Evolutionary conservation across 2,888 invertebrate species (phyloP).

Genomic region (Watsonalla binaria): DNA sequence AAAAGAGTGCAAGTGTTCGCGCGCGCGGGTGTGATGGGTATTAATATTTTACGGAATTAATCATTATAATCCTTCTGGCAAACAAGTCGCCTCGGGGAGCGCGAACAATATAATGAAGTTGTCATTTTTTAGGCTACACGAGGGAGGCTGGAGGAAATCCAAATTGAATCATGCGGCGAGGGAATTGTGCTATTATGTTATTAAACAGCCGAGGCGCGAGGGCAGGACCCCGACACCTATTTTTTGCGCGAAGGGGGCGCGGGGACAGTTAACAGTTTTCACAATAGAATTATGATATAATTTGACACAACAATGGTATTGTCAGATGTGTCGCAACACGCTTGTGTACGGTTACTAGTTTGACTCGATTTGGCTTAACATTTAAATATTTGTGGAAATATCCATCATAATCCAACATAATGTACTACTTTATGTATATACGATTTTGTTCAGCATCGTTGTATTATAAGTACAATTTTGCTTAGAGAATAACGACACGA

Average conservation of each 20-base stretch:
- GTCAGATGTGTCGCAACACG: slow-evolving; percentile 12
- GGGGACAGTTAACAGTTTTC: slow-evolving; percentile 77
- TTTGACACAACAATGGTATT: slow-evolving; percentile 67
- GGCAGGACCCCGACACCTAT: slow-evolving; percentile 77
- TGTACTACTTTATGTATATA: no score
- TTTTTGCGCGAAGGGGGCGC: slow-evolving; percentile 70
- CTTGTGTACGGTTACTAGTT: slow-evolving; percentile 11
- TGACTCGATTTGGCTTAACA: slow-evolving; percentile 2
- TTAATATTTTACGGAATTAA: slow-evolving; percentile 78
- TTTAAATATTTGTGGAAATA: not conserved
- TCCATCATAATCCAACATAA: no score
- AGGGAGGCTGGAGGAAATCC: slow-evolving; percentile 80
- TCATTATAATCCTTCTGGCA: slow-evolving; percentile 77
- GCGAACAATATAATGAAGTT: slow-evolving; percentile 78
- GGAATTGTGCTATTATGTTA: slow-evolving; percentile 84
- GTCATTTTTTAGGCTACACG: slow-evolving; percentile 76
- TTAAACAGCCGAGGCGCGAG: slow-evolving; percentile 81
- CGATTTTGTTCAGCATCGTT: no score
- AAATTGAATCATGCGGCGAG: slow-evolving; percentile 83
- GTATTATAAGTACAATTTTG: no score
- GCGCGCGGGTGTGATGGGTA: slow-evolving; percentile 70
- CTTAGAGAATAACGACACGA: no score
- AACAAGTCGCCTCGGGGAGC: slow-evolving; percentile 73
- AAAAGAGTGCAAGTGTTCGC: slow-evolving; percentile 64
- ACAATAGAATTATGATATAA: slow-evolving; percentile 79